A percentile compares a stretch with the other conserved stretches of the same genome.
These are phyloP conservation scores for Panurus biarmicus DNA, from an alignment of 2,113 vertebrate genomes.

Conservation along the genomic window DNA sequence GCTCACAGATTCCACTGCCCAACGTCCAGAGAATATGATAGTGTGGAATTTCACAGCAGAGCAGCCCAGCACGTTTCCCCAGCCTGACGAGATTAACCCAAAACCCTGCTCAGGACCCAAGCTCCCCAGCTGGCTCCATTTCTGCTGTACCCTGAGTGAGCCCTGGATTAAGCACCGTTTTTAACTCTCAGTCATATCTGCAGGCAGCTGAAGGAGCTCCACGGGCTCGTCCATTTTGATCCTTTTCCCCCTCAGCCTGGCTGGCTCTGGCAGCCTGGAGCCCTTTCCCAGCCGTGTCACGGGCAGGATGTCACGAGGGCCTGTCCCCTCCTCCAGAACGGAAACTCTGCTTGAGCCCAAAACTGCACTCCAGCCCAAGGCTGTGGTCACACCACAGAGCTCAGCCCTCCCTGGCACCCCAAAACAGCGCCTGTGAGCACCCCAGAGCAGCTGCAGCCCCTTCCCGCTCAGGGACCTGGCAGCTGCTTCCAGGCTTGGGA, in stretches of 20 bases:
- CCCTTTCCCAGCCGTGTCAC: not conserved
- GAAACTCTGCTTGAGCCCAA: not conserved
- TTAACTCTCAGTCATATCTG: not conserved
- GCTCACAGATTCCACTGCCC: not conserved
- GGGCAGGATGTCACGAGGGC: not conserved
- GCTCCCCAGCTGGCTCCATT: fast-evolving
- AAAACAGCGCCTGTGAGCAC: not conserved
- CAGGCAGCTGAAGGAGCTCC: not conserved
- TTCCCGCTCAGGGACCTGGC: not conserved
- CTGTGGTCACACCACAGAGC: not conserved
- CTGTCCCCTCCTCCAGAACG: not conserved
- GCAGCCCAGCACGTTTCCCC: not conserved
- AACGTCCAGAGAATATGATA: not conserved
- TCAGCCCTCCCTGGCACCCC: not conserved
- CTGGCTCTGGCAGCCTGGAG: not conserved
- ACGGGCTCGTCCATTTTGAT: no score
- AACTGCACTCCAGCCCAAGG: fast-evolving
- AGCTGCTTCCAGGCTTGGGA: not conserved
- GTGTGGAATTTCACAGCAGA: not conserved
- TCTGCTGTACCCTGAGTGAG: fast-evolving
- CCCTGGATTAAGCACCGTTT: not conserved
- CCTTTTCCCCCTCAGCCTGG: not conserved
- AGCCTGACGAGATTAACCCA: not conserved
- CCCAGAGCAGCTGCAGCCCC: not conserved
- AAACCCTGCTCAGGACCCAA: not conserved